A percentile compares a stretch with the other conserved stretches of the same genome.
Evolutionary conservation across 1,140 invertebrate species (phyloP).

Genomic region (fruit fly (Drosophila melanogaster)): Release_6_plus_ISO1_MT NT_037436.4:14257501-14258000

Average conservation of each 20-base stretch:
- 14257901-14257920: constrained; percentile 23
- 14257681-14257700: constrained; percentile 78
- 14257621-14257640: constrained; percentile 1
- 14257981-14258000: neutral
- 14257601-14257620: constrained; percentile 11
- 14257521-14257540: constrained; percentile 46
- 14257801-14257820: constrained; percentile 12
- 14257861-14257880: constrained; percentile 40
- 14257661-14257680: constrained; percentile 62
- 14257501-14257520: constrained; percentile 74
- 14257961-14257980: constrained; percentile 3
- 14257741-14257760: constrained; percentile 43
- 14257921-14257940: constrained; percentile 43
- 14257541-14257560: constrained; percentile 41
- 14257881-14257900: constrained; percentile 45
- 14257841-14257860: constrained; percentile 10
- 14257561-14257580: constrained; percentile 26
- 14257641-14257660: too few relatives aligned
- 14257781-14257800: constrained; percentile 63
- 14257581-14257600: constrained; percentile 6
- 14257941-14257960: constrained; percentile 35
- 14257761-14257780: constrained; percentile 49
- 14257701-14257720: constrained; percentile 78
- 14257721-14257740: constrained; percentile 41
- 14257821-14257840: constrained; percentile 62